These are phyloP conservation scores for Clusia tigrina DNA, from an alignment of 2,888 invertebrate genomes.

Conservation along the genomic window DNA sequence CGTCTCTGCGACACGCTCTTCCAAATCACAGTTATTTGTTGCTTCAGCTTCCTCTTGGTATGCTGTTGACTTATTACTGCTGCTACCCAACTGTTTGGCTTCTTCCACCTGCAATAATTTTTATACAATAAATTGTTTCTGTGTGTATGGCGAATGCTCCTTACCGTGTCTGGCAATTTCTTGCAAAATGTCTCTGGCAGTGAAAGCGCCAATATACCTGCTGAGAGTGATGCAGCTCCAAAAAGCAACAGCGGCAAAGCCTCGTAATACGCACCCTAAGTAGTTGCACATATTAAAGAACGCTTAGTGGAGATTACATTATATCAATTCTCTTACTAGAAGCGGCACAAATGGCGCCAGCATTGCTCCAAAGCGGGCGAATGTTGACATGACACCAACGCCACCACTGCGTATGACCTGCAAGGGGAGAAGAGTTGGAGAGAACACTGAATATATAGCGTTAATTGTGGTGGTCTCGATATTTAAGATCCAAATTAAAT, in stretches of 20 bases:
- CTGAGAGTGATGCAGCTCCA: conserved; percentile 66
- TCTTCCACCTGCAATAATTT: conserved; percentile 45
- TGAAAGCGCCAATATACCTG: conserved; percentile 67
- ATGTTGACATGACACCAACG: conserved; percentile 70
- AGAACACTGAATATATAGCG: conserved; percentile 3
- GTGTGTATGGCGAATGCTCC: conserved; percentile 4
- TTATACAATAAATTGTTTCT: neutral
- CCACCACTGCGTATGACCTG: conserved; percentile 68
- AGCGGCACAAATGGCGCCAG: conserved; percentile 71
- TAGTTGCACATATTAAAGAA: neutral
- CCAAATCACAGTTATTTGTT: neutral
- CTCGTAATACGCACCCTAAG: conserved; percentile 66
- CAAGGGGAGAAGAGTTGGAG: conserved; percentile 14
- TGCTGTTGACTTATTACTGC: conserved; percentile 14
- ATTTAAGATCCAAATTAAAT: too few species aligned
- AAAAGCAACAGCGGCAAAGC: conserved; percentile 68
- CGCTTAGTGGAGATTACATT: neutral
- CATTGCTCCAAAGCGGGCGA: conserved; percentile 70
- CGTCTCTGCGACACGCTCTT: neutral
- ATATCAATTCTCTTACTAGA: conserved; percentile 65
- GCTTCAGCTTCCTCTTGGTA: neutral
- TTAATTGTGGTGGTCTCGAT: too few species aligned
- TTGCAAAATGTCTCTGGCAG: conserved; percentile 72
- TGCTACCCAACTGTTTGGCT: conserved; percentile 41
- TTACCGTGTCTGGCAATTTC: conserved; percentile 71